Percentiles rank a stretch among this genome's conserved stretches.
Conservation (phyloP, 2,113 vertebrate species). For the Neomonachus schauinslandi region DNA sequence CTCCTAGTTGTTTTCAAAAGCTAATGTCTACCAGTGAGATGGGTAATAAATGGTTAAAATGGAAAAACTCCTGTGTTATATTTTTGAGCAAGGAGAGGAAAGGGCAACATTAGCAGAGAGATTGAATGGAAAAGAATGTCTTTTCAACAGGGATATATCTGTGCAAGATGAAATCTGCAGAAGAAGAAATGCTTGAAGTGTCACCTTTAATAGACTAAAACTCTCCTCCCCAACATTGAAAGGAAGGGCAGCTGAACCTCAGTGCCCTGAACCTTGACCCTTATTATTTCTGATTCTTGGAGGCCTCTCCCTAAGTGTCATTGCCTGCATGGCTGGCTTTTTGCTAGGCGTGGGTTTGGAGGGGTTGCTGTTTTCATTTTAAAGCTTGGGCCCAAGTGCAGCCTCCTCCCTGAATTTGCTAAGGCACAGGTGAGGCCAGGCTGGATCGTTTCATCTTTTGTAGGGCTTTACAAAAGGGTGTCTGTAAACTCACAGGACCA, state of each 20-base stretch:
- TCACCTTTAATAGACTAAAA: background rate
- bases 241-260: background rate
- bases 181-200: conserved; percentile 8
- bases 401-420: background rate
- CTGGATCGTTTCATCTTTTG: background rate
- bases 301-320: background rate
- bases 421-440: background rate
- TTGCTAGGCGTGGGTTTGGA: background rate
- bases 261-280: background rate
- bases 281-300: background rate
- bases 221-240: background rate
- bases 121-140: background rate
- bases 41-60: conserved; percentile 56
- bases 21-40: conserved; percentile 3
- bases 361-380: background rate
- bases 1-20: conserved; percentile 61
- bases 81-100: conserved; percentile 54
- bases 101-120: background rate
- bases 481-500: background rate
- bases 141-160: background rate
- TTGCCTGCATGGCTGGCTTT: too few relatives aligned
- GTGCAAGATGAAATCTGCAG: conserved; percentile 42
- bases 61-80: background rate
- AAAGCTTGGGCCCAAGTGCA: background rate
- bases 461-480: background rate